Percentiles rank a stretch among this genome's conserved stretches.
Conservation (phyloP, 2,113 vertebrate genomes). For the Tetrax tetrax region DNA sequence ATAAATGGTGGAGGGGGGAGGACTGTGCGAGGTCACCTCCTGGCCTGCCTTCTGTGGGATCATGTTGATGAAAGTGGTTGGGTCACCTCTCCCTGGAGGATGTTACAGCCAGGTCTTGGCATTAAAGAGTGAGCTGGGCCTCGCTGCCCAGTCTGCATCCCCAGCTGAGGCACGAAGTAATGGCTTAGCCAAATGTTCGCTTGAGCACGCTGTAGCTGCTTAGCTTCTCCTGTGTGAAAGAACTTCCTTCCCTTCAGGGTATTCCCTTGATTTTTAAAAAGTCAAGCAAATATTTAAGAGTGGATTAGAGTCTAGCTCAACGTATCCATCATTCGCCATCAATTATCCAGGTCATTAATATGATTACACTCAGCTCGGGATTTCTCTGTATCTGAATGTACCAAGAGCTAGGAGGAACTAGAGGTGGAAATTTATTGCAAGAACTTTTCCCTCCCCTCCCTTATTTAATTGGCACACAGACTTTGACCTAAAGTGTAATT, state of each 20-base stretch:
- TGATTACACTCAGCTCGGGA: constrained; percentile 17
- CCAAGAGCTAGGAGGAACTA: constrained; percentile 25
- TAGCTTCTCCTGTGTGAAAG: constrained; percentile 37
- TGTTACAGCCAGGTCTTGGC: constrained; percentile 15
- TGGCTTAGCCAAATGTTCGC: constrained; percentile 49
- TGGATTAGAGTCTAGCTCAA: constrained; percentile 62
- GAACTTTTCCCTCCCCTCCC: not conserved
- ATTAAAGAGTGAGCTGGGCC: not conserved
- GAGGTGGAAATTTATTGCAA: constrained; percentile 61
- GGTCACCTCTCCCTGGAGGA: constrained; percentile 28
- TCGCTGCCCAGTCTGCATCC: not conserved
- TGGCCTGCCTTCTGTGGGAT: not conserved
- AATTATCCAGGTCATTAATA: constrained; percentile 67
- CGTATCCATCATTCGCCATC: constrained; percentile 66
- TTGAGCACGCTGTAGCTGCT: not conserved
- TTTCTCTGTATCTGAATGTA: constrained; percentile 16
- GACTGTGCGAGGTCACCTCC: not conserved
- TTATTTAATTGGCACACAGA: constrained; percentile 59
- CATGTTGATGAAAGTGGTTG: not conserved
- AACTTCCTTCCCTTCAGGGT: constrained; percentile 57
- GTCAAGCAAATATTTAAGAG: constrained; percentile 67
- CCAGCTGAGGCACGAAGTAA: constrained; percentile 1
- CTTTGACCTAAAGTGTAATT: constrained; percentile 74
- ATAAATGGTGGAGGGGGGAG: not conserved
- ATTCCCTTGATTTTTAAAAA: constrained; percentile 63